Conservation (phyloP, 2,888 invertebrate species). For the Ornithoptera alexandrae region DNA sequence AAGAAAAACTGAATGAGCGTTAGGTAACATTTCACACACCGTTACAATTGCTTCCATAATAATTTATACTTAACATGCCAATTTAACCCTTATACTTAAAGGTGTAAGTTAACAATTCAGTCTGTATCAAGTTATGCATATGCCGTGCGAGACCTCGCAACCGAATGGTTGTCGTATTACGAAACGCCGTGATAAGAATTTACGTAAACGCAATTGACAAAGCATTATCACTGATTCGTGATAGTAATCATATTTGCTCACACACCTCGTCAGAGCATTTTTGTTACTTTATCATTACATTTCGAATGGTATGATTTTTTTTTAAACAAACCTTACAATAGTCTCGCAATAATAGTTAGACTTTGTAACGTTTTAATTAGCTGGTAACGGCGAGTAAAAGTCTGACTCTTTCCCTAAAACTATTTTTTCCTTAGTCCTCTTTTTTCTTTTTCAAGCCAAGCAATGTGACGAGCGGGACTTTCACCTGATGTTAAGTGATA, state of each 20-base stretch:
- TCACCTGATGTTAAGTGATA: too few species aligned
- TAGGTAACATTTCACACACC: conserved; percentile 33
- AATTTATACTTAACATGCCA: conserved; percentile 1
- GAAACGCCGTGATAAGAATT: conserved; percentile 19
- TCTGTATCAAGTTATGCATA: background rate
- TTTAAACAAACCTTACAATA: background rate
- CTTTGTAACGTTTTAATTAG: too few species aligned
- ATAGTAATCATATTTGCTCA: too few species aligned
- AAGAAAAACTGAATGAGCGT: conserved; percentile 31
- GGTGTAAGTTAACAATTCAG: background rate
- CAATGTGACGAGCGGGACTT: too few species aligned
- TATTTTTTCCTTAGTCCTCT: too few species aligned
- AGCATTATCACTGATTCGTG: background rate
- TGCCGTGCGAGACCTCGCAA: conserved; percentile 14
- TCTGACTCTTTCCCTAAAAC: too few species aligned
- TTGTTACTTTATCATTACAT: too few species aligned
- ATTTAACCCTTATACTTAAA: background rate
- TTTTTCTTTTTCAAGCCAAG: too few species aligned
- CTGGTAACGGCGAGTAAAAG: too few species aligned
- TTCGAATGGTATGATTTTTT: background rate
- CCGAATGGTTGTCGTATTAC: conserved; percentile 23
- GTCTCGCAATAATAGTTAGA: background rate
- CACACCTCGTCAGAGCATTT: too few species aligned
- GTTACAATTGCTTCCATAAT: conserved; percentile 1
- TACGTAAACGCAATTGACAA: conserved; percentile 16